Percentiles rank a stretch among this genome's conserved stretches.
These are phyloP conservation scores for Drosophila yooni DNA, from an alignment of 2,888 invertebrate species.

Conservation along the genomic window DNA sequence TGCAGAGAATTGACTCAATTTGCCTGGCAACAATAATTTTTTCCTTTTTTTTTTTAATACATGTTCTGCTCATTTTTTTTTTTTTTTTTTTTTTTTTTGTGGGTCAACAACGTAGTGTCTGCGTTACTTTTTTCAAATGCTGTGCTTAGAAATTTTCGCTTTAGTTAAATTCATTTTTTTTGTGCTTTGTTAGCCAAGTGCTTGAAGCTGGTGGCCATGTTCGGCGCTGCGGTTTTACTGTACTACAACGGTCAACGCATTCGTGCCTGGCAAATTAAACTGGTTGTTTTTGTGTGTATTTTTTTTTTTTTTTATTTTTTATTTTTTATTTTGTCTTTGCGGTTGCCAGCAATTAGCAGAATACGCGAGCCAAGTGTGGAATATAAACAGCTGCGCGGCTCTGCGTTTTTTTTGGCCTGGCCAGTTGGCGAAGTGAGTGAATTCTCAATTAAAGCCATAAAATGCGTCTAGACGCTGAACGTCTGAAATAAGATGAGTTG, in stretches of 20 bases:
- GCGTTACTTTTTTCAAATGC: conserved; percentile 16
- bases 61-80: neutral
- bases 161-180: conserved; percentile 41
- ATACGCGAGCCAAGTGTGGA: neutral
- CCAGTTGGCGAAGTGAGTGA: conserved; percentile 6
- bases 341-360: conserved; percentile 70
- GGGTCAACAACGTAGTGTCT: conserved; percentile 42
- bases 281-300: conserved; percentile 33
- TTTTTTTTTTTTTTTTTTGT: conserved; percentile 31
- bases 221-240: neutral
- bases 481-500: conserved; percentile 17
- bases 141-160: conserved; percentile 44
- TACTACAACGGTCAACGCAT: neutral
- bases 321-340: conserved; percentile 38
- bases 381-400: conserved; percentile 2
- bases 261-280: conserved; percentile 9
- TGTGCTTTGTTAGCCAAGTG: neutral
- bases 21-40: conserved; percentile 45
- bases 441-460: conserved; percentile 62
- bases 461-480: conserved; percentile 75
- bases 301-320: conserved; percentile 25
- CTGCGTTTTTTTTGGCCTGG: neutral
- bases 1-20: conserved; percentile 72
- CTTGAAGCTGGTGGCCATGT: neutral
- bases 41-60: neutral